A percentile compares a stretch with the other conserved stretches of the same genome.
These are phyloP conservation scores for Conopomorpha cramerella DNA, from an alignment of 1,140 invertebrate species.

Conservation along the genomic window DNA sequence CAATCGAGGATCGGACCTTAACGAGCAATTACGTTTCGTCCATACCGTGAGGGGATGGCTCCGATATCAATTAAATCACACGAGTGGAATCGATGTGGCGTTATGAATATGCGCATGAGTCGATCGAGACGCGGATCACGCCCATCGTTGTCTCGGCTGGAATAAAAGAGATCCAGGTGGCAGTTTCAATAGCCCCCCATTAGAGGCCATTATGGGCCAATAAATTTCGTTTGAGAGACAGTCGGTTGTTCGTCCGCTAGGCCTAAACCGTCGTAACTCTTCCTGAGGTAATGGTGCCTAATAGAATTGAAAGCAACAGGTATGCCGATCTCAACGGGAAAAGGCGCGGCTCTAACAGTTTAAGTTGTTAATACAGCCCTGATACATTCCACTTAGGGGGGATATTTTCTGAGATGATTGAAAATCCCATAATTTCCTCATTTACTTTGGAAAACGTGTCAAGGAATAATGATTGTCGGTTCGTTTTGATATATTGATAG, in stretches of 20 bases:
- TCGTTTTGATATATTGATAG: no score
- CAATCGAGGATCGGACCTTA: constrained; percentile 45
- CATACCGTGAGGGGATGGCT: constrained; percentile 18
- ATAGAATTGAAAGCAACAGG: constrained; percentile 17
- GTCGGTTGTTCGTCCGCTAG: constrained; percentile 27
- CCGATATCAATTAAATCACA: constrained; percentile 45
- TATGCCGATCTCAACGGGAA: no score
- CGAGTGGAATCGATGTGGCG: constrained; percentile 17
- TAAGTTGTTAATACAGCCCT: no score
- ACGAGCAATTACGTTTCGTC: constrained; percentile 51
- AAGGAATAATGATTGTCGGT: no score
- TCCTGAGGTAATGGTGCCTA: constrained; percentile 28
- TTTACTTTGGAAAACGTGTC: no score
- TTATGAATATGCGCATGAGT: constrained; percentile 45
- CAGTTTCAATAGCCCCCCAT: constrained; percentile 46
- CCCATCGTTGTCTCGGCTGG: constrained; percentile 8
- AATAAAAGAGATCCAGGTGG: constrained; percentile 42
- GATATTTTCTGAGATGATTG: no score
- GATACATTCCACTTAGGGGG: no score
- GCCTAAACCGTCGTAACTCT: constrained; percentile 35
- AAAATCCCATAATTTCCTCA: no score
- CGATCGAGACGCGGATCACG: constrained; percentile 11
- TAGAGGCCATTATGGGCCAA: constrained; percentile 48
- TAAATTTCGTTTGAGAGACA: constrained; percentile 44
- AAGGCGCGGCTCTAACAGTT: no score